Percentiles rank a stretch among this genome's conserved stretches.
phyloP scores from a whole-genome alignment of 2,797 vertebrate genomes.

The Mormyrops boulengeri region DNA sequence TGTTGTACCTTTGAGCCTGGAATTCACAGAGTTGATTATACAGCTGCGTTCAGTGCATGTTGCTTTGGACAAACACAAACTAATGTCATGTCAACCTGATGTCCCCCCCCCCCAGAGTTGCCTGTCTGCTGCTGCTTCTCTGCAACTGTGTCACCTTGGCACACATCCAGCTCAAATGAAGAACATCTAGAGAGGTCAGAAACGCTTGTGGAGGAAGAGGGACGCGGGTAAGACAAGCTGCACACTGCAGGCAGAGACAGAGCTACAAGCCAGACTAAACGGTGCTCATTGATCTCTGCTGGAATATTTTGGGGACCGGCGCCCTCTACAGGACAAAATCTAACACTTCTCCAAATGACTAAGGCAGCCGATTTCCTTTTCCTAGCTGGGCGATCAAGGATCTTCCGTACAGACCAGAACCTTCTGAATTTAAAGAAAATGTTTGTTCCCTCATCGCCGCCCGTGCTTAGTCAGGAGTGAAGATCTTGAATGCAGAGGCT shows the following conservation, averaged over 20 bases:
- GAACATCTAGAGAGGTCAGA: background rate
- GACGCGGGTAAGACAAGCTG: background rate
- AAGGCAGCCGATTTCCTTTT: background rate
- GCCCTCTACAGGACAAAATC: constrained; percentile 28
- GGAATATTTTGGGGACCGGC: constrained; percentile 16
- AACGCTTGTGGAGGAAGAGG: background rate
- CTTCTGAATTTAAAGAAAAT: background rate
- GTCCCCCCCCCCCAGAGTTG: background rate
- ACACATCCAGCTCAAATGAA: background rate
- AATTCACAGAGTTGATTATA: background rate
- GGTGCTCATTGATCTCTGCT: background rate
- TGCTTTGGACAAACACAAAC: background rate
- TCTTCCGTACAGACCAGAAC: background rate
- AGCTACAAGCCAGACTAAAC: background rate
- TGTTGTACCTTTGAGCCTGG: background rate
- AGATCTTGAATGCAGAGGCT: background rate
- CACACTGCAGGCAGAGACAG: background rate
- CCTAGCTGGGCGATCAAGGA: background rate
- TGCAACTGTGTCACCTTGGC: background rate
- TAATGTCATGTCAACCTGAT: background rate
- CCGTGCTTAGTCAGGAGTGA: background rate
- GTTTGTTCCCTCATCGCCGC: background rate
- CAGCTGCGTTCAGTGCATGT: background rate
- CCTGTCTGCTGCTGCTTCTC: background rate
- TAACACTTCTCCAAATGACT: background rate